Evolutionary conservation across 2,888 invertebrate genomes (phyloP).

Genomic region (Drosophila falleni): DNA sequence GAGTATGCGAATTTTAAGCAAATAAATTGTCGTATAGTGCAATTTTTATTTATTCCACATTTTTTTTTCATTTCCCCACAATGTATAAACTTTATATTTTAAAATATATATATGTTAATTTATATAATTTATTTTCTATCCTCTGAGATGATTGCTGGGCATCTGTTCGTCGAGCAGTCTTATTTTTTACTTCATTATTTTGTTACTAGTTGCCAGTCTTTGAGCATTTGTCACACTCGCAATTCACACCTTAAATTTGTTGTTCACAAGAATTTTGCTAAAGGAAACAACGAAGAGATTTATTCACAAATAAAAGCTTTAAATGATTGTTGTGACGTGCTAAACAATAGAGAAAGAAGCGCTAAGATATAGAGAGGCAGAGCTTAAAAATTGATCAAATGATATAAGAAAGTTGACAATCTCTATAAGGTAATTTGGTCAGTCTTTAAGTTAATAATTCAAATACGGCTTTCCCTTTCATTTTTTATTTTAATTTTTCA

Average conservation of each 20-base stretch:
- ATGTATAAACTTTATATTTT: too few species aligned
- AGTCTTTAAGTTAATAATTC: constrained; percentile 17
- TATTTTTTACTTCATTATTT: background rate
- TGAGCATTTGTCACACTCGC: constrained; percentile 52
- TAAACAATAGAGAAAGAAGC: constrained; percentile 4
- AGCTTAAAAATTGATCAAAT: constrained; percentile 17
- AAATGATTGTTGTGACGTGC: constrained; percentile 14
- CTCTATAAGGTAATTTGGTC: constrained; percentile 15
- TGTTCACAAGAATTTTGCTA: constrained; percentile 45
- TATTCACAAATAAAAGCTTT: constrained; percentile 24
- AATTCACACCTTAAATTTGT: constrained; percentile 67
- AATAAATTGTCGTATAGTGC: background rate
- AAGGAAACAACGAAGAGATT: background rate
- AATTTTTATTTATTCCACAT: too few species aligned
- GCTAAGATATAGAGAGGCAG: constrained; percentile 5
- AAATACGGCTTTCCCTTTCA: constrained; percentile 47
- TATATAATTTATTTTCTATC: background rate
- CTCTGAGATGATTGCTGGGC: background rate
- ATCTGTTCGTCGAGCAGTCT: background rate
- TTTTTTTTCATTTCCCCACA: too few species aligned
- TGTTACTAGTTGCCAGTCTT: constrained; percentile 5
- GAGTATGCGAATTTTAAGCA: background rate
- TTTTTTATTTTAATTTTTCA: background rate
- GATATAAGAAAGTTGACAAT: constrained; percentile 59
- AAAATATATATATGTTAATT: too few species aligned